Percentiles rank a stretch among this genome's conserved stretches.
phyloP scores from a whole-genome alignment of 2,113 vertebrate genomes.

The Ammodytes dubius region DNA sequence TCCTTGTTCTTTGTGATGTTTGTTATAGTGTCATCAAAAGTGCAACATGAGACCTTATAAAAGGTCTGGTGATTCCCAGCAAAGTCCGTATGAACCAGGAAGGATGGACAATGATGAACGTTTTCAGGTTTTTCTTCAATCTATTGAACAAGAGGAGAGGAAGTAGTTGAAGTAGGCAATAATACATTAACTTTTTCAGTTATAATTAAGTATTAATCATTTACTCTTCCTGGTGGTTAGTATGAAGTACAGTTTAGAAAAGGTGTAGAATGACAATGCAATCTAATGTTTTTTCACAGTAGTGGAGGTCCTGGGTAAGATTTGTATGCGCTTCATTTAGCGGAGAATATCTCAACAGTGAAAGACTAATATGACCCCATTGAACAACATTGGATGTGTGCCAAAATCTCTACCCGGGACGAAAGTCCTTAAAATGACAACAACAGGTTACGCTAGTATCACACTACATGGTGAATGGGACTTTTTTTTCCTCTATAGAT shows the following conservation, averaged over 20 bases:
- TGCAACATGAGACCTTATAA: constrained; percentile 89
- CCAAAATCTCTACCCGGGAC: too few species aligned
- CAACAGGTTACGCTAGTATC: too few species aligned
- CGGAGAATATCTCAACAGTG: too few species aligned
- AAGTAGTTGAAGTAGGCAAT: neutral
- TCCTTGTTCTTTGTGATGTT: neutral
- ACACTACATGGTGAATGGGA: too few species aligned
- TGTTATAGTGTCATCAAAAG: neutral
- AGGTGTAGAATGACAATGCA: neutral
- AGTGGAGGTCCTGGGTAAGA: too few species aligned
- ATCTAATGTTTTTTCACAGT: neutral
- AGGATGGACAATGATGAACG: constrained; percentile 95
- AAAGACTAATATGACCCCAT: too few species aligned
- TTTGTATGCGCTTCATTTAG: too few species aligned
- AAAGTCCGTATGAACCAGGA: constrained; percentile 97
- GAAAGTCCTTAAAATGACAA: too few species aligned
- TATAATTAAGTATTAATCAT: neutral
- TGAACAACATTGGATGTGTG: too few species aligned
- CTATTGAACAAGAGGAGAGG: constrained; percentile 74
- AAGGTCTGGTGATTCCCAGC: constrained; percentile 92
- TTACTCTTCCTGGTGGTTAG: neutral
- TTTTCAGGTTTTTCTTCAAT: constrained; percentile 94
- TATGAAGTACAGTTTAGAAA: neutral
- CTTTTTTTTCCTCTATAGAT: too few species aligned
- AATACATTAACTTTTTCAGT: neutral